phyloP scores from a whole-genome alignment of 2,797 vertebrate genomes.

The Enteromius mattozi region DNA sequence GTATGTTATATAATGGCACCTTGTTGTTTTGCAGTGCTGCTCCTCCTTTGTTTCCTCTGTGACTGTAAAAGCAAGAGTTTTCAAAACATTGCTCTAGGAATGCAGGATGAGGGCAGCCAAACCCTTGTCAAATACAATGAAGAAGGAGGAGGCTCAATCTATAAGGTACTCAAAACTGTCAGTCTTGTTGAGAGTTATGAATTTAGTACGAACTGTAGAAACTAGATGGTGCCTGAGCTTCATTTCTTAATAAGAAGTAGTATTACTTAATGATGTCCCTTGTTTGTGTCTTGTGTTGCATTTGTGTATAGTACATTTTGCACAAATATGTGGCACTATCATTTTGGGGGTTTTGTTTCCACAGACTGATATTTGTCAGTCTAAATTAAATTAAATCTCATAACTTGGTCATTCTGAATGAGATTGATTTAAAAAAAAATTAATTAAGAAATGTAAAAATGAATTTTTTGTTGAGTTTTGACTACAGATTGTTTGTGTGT shows the following conservation, averaged over 20 bases:
- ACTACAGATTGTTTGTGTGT: neutral
- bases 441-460: too few relatives aligned
- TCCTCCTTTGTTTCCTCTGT: constrained; percentile 55
- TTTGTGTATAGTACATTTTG: too few relatives aligned
- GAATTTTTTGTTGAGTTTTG: neutral
- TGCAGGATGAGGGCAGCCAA: constrained; percentile 74
- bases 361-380: neutral
- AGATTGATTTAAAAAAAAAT: neutral
- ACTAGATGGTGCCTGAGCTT: neutral
- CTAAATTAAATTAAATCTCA: neutral
- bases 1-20: neutral
- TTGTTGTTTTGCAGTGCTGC: constrained; percentile 69
- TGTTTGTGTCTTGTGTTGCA: too few relatives aligned
- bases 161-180: constrained; percentile 64
- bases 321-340: too few relatives aligned
- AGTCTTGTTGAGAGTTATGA: neutral
- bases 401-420: neutral
- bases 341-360: too few relatives aligned
- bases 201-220: neutral
- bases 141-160: constrained; percentile 73
- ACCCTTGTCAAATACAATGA: constrained; percentile 82
- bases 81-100: neutral
- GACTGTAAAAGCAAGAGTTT: neutral
- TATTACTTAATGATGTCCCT: too few relatives aligned
- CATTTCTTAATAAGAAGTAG: too few relatives aligned